Conservation (phyloP, 2,797 vertebrate species). For the Melanotaenia boesemani region DNA sequence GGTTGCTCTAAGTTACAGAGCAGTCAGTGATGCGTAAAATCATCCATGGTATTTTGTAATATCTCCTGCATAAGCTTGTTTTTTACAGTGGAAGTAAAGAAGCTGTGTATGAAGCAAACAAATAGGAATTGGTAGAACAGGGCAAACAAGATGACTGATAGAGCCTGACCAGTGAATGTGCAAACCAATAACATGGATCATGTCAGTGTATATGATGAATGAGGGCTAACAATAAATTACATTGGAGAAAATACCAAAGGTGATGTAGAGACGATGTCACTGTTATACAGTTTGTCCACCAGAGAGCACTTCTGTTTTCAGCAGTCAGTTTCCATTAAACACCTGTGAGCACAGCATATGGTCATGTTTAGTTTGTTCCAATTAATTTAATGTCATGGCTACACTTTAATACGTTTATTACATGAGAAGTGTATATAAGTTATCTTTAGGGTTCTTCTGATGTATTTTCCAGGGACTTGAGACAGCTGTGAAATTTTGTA, state of each 20-base stretch:
- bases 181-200: background rate
- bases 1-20: conserved; percentile 16
- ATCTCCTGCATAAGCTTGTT: background rate
- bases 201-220: conserved; percentile 6
- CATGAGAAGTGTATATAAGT: background rate
- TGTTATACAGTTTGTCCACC: background rate
- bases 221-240: background rate
- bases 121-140: conserved; percentile 1
- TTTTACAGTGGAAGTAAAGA: background rate
- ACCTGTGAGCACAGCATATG: background rate
- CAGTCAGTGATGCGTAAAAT: conserved; percentile 14
- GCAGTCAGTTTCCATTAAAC: background rate
- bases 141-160: background rate
- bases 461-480: background rate
- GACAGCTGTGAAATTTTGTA: background rate
- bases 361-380: background rate
- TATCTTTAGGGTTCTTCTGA: background rate
- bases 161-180: background rate
- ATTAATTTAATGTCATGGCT: background rate
- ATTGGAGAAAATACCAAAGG: background rate
- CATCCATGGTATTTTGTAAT: background rate
- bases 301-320: conserved; percentile 1
- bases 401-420: background rate
- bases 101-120: background rate
- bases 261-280: background rate